Base-by-base conservation (phyloP, 2,797 vertebrate species). In the Eospalax fontanierii region DNA sequence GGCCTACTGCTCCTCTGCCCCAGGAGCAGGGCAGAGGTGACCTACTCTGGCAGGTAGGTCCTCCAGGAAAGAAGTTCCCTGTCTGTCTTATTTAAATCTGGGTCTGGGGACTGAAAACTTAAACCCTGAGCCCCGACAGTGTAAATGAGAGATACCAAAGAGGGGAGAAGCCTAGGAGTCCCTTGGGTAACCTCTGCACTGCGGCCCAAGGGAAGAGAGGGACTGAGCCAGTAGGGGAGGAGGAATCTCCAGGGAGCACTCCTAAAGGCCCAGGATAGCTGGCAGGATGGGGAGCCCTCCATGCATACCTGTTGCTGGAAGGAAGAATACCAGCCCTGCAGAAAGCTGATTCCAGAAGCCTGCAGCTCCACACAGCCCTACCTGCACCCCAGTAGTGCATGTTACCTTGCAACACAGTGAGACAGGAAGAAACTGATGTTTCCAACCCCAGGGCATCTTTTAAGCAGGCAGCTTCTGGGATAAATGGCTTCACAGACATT, bases 281-380 rank as follows among this genome's bases (percentile, higher is more conserved):
- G 9, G n/a, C 28, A 19, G 61, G 74, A 21, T 70, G 35, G 2
- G 28, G 76, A 61, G 4, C 4, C 28, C 12, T 18, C 38, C 57
- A 28, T n/a, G 3, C 21, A 26, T 11, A 7, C 30, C 40, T 30
- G 18, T 1, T 35, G 33, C 84, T 43, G 28, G 65, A 79, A 59
- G 19, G n/a, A 66, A 38, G 43, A 74, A 85, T 80, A 50, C 59
- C 73, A 65, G 86, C 30, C 50, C 40, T 24, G 21, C 15, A 35
- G 33, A 66, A 68, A 26, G 81, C 40, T 35, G 38, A 46, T 78
- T 82, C 59, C 33, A 15, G 35, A 66, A 73, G 35, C n/a, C 38
- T 2, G 14, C 28, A 10, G 46, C 68, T 14, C 43, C 7, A 1
- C 0, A 0, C 46, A 18, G 30, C 66, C 54, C n/a, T 38, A n/a